Evolutionary conservation across 2,888 invertebrate genomes (phyloP).

Genomic region (Calameuta pallipes): DNA sequence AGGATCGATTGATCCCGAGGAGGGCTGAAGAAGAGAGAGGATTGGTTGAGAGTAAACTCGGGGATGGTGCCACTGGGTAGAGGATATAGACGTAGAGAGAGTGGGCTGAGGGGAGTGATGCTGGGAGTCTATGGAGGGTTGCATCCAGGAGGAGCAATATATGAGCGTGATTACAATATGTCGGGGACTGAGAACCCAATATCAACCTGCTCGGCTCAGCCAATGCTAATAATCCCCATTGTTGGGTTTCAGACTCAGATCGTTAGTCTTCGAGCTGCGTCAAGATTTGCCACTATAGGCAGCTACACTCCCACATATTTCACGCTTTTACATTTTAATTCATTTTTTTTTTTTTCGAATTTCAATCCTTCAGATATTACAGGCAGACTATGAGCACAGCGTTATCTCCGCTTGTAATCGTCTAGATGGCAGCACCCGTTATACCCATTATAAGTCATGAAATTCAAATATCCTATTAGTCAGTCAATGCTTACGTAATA

Average conservation of each 20-base stretch:
- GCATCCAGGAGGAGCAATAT: conserved; percentile 46
- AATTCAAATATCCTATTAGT: neutral
- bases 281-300: neutral
- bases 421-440: neutral
- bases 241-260: conserved; percentile 31
- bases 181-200: conserved; percentile 56
- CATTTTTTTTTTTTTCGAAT: neutral
- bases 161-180: conserved; percentile 61
- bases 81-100: conserved; percentile 25
- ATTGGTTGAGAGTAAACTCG: neutral
- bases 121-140: neutral
- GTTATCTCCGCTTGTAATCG: neutral
- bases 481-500: neutral
- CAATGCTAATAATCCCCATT: conserved; percentile 60
- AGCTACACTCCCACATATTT: neutral
- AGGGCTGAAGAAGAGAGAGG: conserved; percentile 10
- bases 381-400: no score
- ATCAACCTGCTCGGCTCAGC: conserved; percentile 53
- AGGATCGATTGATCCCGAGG: conserved; percentile 37
- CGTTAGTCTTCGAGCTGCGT: neutral
- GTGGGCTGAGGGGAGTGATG: conserved; percentile 29
- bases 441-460: neutral
- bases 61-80: conserved; percentile 26
- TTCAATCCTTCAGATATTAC: neutral
- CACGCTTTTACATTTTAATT: neutral